Base-by-base conservation (phyloP, 2,888 invertebrate genomes). In the Athetis lepigone region DNA sequence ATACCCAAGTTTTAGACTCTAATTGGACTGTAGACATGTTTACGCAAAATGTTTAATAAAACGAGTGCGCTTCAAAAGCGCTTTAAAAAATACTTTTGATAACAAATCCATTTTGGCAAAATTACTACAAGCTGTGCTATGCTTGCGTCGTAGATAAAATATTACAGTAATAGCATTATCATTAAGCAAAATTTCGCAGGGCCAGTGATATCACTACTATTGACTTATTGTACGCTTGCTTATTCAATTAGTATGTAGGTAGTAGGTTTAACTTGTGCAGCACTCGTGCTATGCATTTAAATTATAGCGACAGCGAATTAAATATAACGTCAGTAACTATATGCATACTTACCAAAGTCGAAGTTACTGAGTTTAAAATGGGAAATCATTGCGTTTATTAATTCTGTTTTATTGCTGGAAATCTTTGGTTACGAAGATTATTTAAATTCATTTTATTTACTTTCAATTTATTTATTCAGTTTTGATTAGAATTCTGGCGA, bases 21-120 rank as follows among this genome's bases (percentile, higher is more conserved):
- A 72, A 78, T 60, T 67, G 43, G 57, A 45, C 50, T 63, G 59
- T 27, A 47, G 54, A 66, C 23, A 60, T 75, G 45, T 76, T 60
- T 70, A 57, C 49, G 45, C 71, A 57, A 42, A 67, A 29, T 29
- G 43, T 54, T 61, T 43, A 36, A 36, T 47, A 37, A 45, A 64
- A 54, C 21, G n/a, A 23, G 42, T 16, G 33, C 18, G 8, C 8
- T 55, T 29, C 21, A 39, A 11, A 21, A 47, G 16, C 47, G 47
- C 7, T 64, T 51, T n/a, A 2, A 25, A 42, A 18, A 27, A 27
- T 16, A 4, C 16, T 16, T 25, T 36, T 23, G 2, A 50, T 25
- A 25, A 25, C 6, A 25, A 25, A 4, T 4, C 6, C 4, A 13
- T 33, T 11, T 11, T 7, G 9, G 9, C 2, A 11, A 25, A 65